Base-by-base conservation (phyloP, 2,888 invertebrate genomes). In the Uropetala carovei region DNA sequence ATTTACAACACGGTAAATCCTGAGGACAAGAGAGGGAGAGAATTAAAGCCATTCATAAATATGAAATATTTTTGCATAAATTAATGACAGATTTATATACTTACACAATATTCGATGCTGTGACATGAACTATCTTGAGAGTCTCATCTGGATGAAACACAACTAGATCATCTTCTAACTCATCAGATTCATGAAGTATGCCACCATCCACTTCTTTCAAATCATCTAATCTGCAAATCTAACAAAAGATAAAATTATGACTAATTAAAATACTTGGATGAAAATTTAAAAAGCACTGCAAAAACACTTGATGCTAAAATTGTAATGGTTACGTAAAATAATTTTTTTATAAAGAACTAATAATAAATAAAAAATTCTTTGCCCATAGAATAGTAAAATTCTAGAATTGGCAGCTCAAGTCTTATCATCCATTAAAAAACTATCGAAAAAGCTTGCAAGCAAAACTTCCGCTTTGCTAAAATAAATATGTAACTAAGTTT, bases 71-170 rank as follows among this genome's bases (percentile, higher is more conserved):
- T 5, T 43, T 43, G 5, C 75, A 27, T 3, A 7, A 10, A 43
- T 18, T 16, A 56, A n/a, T 64, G 18, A 8, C 16, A 8, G 0
- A 18, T 5, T n/a, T 16, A 13, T 16, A 13, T n/a, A 64, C 89
- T 68, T 8, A 89, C 89, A 43, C 8, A n/a, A 89, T 30, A 64
- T 64, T 89, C 43, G 89, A 64, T 89, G 89, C 30, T 18, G 64
- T 64, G 0, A n/a, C 56, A 68, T 89, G 89, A 56, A 89, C 89
- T n/a, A 89, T 89, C 56, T 64, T 89, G 4, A 68, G 64, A n/a
- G 89, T 64, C n/a, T 89, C 89, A 68, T 89, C 89, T 1, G 89
- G 89, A 16, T 89, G 89, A n/a, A 89, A 89, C n/a, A 89, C 89
- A 27, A 89, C 43, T n/a, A 89, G 43, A 89, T 89, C 89, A 18